Base-by-base conservation (phyloP, 2,797 vertebrate genomes). In the Acipenser transmontanus region DNA sequence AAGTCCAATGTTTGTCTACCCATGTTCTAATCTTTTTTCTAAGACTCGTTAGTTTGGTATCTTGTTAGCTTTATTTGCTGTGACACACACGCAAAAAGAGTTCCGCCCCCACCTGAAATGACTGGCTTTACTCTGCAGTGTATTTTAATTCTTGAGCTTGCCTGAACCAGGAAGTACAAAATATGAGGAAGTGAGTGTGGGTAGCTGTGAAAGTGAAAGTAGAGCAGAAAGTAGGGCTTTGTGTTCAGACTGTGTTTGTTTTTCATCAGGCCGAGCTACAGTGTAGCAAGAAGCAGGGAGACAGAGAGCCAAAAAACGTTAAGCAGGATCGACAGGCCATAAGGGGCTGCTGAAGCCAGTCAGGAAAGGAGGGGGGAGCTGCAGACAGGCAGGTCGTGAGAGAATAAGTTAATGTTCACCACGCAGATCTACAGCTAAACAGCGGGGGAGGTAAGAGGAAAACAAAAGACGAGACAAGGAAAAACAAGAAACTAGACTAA, bases 121-220 rank as follows among this genome's bases (percentile, higher is more conserved):
- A n/a, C n/a, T 34, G 34, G 34, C 34, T 34, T 34, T 34, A 34
- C 34, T 34, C 34, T 34, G 34, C 34, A 34, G 34, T 34, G 34
- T 34, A 34, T 34, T 0, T 34, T 34, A 4, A 34, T 34, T 34
- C 12, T 57, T n/a, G 14, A 7, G 8, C 60, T 74, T 61, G 51
- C 9, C 34, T 11, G 52, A 57, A 57, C 54, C 54, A 66, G 79
- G 84, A 85, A 85, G 78, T 79, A 66, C 69, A 61, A 57, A 68
- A 61, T 87, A 88, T 48, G 80, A 77, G 87, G 87, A 90, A 88
- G 87, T 85, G 71, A 81, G 74, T 56, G 63, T 50, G 66, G 66
- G 70, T 59, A 67, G 34, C 6, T 66, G 69, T 47, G 57, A 54
- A 78, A 77, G 72, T 70, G 64, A 82, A 76, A 80, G 67, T 60